Evolutionary conservation across 2,888 invertebrate species (phyloP), one percentile per base, ranked within the genome.

Genomic region (Hylaea fasciaria): DNA sequence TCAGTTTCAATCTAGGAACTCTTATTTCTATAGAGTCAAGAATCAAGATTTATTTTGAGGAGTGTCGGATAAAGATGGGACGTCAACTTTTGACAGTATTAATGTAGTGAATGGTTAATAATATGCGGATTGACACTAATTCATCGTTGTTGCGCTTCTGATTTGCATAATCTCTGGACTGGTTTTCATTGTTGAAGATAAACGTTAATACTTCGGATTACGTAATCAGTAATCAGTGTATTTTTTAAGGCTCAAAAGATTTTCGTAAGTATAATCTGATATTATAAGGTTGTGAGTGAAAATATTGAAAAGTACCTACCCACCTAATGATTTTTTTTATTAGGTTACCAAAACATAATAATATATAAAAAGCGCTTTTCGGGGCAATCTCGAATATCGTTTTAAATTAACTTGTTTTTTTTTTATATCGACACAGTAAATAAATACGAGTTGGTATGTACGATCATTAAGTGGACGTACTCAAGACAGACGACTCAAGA

Each of bases 161-260:
- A 86, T 86, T 86, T 81, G 77, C 84, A 86, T 87, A 86, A 86
- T 83, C 85, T 76, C 64, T 72, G 69, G 72, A 74, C 48, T 41
- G 64, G 77, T 73, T 71, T 70, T 76, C 72, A 68, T 72, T 76
- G 65, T 73, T 64, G 73, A 73, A 74, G 73, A 70, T 40, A 1
- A 40, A 57, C 46, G 35, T 37, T 51, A 50, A 56, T 40, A 39
- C 35, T 45, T 50, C 50, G 52, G 50, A 39, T 41, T 17, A 17
- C 5, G 22, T 22, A 3, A 22, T 22, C n/a, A 48, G 17, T 17
- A 14, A 37, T 37, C 48, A n/a, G 8, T 49, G 39, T 28, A n/a
- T 22, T 22, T 22, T 22, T 22, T 22, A 22, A 3, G 22, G 22
- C 3, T 22, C 22, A 22, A 2, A 22, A 22, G n/a, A 22, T 22